Conservation (phyloP, 2,888 invertebrate species). For the Timema cristinae region DNA sequence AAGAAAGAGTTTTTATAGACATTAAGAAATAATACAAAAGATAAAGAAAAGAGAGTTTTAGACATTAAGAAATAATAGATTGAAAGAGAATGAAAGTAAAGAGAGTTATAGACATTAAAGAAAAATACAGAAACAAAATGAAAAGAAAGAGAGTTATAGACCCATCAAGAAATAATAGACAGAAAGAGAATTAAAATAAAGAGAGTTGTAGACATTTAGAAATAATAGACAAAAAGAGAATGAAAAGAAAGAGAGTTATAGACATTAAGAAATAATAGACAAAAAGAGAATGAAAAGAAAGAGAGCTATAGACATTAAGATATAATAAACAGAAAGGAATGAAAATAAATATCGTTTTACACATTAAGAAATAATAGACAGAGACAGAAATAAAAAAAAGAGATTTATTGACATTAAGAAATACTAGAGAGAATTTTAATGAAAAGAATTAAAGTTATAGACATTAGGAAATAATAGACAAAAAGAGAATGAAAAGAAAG, state of each 20-base stretch:
- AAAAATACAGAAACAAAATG: slow-evolving; percentile 20
- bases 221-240: neutral
- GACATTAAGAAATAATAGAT: neutral
- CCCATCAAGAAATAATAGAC: neutral
- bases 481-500: neutral
- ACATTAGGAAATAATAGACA: neutral
- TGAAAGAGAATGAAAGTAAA: slow-evolving; percentile 13
- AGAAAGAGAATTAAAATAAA: neutral
- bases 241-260: no score
- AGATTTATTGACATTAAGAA: neutral
- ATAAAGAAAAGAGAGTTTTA: neutral
- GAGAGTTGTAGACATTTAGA: neutral
- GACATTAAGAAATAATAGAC: neutral
- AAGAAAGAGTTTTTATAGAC: neutral
- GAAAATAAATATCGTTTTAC: neutral
- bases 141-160: slow-evolving; percentile 17
- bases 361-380: neutral
- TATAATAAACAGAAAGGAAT: slow-evolving; percentile 8
- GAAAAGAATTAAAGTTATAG: slow-evolving; percentile 27
- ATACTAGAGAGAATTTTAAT: neutral
- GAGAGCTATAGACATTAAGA: neutral
- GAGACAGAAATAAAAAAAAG: slow-evolving; percentile 18
- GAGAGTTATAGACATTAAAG: slow-evolving; percentile 17
- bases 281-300: neutral
- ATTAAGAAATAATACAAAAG: slow-evolving; percentile 1